Evolutionary conservation across 2,797 vertebrate genomes (phyloP).

Genomic region (Onychomys arenicola): DNA sequence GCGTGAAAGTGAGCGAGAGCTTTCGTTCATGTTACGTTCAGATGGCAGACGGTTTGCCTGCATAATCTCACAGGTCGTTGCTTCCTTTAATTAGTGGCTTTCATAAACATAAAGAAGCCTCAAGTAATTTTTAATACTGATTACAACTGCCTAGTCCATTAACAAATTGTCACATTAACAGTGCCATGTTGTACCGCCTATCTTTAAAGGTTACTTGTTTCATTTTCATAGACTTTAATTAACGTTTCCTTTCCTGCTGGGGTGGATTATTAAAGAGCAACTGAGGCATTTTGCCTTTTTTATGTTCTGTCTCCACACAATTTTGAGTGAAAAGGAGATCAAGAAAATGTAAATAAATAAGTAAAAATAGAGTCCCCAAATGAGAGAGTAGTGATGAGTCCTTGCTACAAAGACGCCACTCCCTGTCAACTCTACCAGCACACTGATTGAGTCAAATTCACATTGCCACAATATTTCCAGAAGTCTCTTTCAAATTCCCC

Average conservation of each 20-base stretch:
- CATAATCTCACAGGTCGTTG: conserved; percentile 77
- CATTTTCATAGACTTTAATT: conserved; percentile 83
- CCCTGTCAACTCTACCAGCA: conserved; percentile 6
- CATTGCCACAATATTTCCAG: conserved; percentile 53
- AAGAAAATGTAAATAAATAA: conserved; percentile 31
- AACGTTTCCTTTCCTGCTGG: conserved; percentile 53
- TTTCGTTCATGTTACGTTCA: conserved; percentile 70
- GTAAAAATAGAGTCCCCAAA: not conserved
- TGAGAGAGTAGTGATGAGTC: conserved; percentile 50
- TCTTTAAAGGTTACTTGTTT: conserved; percentile 77
- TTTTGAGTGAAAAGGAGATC: conserved; percentile 49
- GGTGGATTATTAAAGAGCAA: conserved; percentile 64
- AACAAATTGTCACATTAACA: conserved; percentile 82
- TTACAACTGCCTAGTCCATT: conserved; percentile 77
- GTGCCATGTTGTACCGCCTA: conserved; percentile 41
- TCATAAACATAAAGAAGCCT: conserved; percentile 77
- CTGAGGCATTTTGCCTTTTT: conserved; percentile 51
- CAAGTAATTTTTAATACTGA: conserved; percentile 82
- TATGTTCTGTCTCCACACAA: conserved; percentile 46
- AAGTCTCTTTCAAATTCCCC: conserved; percentile 67
- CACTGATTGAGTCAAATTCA: conserved; percentile 45
- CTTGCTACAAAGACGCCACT: conserved; percentile 24
- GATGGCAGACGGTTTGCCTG: conserved; percentile 73
- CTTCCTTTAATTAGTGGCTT: conserved; percentile 81
- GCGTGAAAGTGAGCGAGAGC: conserved; percentile 53